Percentiles rank a stretch among this genome's conserved stretches.
These are phyloP conservation scores for Phoxinus dragarum DNA, from an alignment of 2,797 vertebrate genomes.

Conservation along the genomic window DNA sequence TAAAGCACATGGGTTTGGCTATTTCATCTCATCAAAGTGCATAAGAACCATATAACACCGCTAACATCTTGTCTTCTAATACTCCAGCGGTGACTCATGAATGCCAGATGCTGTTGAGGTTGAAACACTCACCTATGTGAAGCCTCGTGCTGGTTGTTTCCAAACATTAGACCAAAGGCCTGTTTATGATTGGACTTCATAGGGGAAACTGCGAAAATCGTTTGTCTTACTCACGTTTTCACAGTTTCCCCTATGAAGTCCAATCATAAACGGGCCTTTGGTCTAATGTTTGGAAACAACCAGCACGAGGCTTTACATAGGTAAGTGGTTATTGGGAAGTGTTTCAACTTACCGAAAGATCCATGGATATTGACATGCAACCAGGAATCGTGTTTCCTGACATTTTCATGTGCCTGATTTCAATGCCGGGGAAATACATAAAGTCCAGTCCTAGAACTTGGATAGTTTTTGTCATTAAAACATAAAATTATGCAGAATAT, in stretches of 20 bases:
- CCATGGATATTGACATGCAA: no score
- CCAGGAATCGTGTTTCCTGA: no score
- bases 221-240: no score
- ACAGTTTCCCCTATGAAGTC: no score
- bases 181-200: no score
- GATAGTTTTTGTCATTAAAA: no score
- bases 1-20: constrained; percentile 31
- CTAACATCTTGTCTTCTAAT: not conserved
- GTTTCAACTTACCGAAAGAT: not conserved
- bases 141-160: not conserved
- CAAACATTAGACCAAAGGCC: constrained; percentile 3
- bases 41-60: not conserved
- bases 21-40: constrained; percentile 20
- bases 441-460: no score
- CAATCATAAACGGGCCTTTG: not conserved
- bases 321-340: not conserved
- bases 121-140: not conserved
- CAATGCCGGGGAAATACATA: no score
- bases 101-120: not conserved
- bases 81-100: not conserved
- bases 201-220: no score
- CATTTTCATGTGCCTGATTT: no score
- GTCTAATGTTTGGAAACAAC: constrained; percentile 12
- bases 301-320: not conserved
- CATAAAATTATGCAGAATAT: no score